Percentiles rank a stretch among this genome's conserved stretches.
phyloP scores from a whole-genome alignment of 2,888 invertebrate genomes.

The Drosophila merina region DNA sequence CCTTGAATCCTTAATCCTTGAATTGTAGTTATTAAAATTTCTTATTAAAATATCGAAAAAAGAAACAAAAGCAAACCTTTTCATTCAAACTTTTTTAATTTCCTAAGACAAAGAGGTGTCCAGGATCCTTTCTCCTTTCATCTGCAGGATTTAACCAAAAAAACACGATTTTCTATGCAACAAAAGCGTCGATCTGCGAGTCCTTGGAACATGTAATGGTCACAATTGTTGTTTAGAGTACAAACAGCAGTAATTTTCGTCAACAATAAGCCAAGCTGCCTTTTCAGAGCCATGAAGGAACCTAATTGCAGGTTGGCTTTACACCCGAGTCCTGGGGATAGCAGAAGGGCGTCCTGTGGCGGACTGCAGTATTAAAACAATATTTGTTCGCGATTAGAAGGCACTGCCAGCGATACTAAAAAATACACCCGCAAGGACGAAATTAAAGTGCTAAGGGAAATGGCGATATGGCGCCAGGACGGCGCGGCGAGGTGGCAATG shows the following conservation, averaged over 20 bases:
- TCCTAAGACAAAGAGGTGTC: background rate
- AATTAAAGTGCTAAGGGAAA: slow-evolving; percentile 52
- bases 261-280: slow-evolving; percentile 50
- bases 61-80: background rate
- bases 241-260: slow-evolving; percentile 68
- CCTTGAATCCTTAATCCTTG: no score
- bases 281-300: slow-evolving; percentile 33
- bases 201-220: slow-evolving; percentile 47
- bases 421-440: slow-evolving; percentile 16
- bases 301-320: slow-evolving; percentile 72
- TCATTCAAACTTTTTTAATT: background rate
- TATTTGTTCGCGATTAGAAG: slow-evolving; percentile 64
- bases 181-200: no score
- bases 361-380: slow-evolving; percentile 64
- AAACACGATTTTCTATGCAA: no score
- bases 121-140: no score
- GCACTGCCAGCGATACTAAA: slow-evolving; percentile 12
- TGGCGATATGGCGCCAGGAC: slow-evolving; percentile 60
- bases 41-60: background rate
- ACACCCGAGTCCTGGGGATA: slow-evolving; percentile 7
- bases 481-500: slow-evolving; percentile 65
- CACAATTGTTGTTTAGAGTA: slow-evolving; percentile 68
- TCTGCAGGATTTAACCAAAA: no score
- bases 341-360: slow-evolving; percentile 23
- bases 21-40: no score